Conservation (phyloP, 2,797 vertebrate genomes). For the Capromys pilorides region DNA sequence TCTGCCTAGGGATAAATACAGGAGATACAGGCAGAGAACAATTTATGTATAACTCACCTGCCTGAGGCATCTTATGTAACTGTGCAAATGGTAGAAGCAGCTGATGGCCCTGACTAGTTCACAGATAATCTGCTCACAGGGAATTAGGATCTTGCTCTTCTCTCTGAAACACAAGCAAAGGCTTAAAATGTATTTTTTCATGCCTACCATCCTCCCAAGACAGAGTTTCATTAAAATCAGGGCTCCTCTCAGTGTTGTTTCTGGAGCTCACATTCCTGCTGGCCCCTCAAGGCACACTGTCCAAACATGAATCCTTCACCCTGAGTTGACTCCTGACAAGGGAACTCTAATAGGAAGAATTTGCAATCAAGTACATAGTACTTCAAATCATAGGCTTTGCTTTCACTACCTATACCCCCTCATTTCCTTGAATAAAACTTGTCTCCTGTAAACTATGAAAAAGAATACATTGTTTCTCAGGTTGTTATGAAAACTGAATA, state of each 20-base stretch:
- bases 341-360: not conserved
- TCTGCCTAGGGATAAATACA: slow-evolving; percentile 32
- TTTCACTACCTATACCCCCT: not conserved
- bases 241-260: not conserved
- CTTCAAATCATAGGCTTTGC: not conserved
- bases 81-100: not conserved
- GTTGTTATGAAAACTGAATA: not conserved
- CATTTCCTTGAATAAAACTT: not conserved
- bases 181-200: slow-evolving; percentile 3
- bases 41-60: not conserved
- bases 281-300: not conserved
- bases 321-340: not conserved
- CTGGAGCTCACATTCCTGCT: not conserved
- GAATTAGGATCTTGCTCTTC: not conserved
- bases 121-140: not conserved
- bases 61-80: not conserved
- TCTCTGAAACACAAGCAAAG: not conserved
- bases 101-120: not conserved
- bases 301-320: not conserved
- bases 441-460: not conserved
- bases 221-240: slow-evolving; percentile 55
- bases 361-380: slow-evolving; percentile 1
- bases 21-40: not conserved
- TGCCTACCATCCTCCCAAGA: slow-evolving; percentile 29
- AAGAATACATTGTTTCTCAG: not conserved